These are phyloP conservation scores for Agrotis ipsilon DNA, from an alignment of 2,888 invertebrate species.

Conservation along the genomic window DNA sequence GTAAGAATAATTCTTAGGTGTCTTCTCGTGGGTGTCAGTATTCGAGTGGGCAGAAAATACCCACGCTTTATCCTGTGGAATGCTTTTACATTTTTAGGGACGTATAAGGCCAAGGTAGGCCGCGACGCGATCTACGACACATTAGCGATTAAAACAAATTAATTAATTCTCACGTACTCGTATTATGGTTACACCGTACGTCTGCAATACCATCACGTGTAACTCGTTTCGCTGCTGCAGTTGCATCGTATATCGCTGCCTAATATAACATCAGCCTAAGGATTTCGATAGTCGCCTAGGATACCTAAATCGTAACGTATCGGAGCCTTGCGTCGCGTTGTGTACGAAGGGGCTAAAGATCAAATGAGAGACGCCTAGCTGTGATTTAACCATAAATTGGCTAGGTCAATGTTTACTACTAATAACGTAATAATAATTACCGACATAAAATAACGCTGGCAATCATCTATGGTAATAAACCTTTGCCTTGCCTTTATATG, in stretches of 20 bases:
- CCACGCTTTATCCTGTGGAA: slow-evolving; percentile 5
- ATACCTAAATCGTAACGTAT: no score
- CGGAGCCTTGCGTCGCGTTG: no score
- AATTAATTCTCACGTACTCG: no score
- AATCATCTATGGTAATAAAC: slow-evolving; percentile 17
- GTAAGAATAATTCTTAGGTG: neutral
- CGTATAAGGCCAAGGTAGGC: no score
- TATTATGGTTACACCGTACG: no score
- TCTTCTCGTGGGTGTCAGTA: slow-evolving; percentile 22
- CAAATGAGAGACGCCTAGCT: neutral
- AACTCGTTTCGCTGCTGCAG: no score
- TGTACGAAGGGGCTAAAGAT: neutral
- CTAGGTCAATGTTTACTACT: slow-evolving; percentile 29
- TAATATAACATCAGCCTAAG: no score
- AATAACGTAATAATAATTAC: slow-evolving; percentile 38
- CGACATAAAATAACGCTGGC: slow-evolving; percentile 1
- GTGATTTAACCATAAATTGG: slow-evolving; percentile 12
- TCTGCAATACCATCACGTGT: no score
- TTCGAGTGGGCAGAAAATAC: slow-evolving; percentile 20
- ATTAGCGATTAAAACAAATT: no score
- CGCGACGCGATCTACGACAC: no score
- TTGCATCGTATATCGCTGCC: no score
- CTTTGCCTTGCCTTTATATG: slow-evolving; percentile 10
- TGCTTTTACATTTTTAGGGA: slow-evolving; percentile 10
- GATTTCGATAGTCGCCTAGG: no score